Conservation (phyloP, 1,140 invertebrate genomes). For the Ceratosolen solmsi region DNA sequence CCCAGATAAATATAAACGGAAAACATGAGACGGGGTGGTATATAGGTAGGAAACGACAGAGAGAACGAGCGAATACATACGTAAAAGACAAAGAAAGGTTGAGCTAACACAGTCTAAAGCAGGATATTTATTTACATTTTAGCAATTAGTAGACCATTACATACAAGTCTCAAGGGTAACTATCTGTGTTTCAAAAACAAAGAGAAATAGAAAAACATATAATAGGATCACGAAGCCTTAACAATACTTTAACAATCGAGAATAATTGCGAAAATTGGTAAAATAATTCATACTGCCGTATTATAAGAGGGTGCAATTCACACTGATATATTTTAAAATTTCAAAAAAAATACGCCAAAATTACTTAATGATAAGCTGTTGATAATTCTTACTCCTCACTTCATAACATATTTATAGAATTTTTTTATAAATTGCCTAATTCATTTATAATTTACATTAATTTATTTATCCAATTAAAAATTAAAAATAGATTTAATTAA, state of each 20-base stretch:
- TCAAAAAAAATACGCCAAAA: too few species aligned
- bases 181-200: constrained; percentile 53
- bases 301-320: too few species aligned
- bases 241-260: not conserved
- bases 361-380: too few species aligned
- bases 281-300: too few species aligned
- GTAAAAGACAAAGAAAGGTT: constrained; percentile 44
- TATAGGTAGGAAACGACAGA: not conserved
- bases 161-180: constrained; percentile 59
- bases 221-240: not conserved
- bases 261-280: not conserved
- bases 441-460: too few species aligned
- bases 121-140: constrained; percentile 73
- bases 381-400: too few species aligned
- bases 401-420: too few species aligned
- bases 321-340: too few species aligned
- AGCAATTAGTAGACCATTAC: constrained; percentile 71
- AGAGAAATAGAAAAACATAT: constrained; percentile 29
- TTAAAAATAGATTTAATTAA: too few species aligned
- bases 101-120: constrained; percentile 58
- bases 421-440: too few species aligned
- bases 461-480: too few species aligned
- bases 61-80: constrained; percentile 40
- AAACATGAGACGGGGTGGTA: not conserved
- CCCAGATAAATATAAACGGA: not conserved